Evolutionary conservation across 2,888 invertebrate species (phyloP).

Genomic region (Cryptophagus acutangulus): DNA sequence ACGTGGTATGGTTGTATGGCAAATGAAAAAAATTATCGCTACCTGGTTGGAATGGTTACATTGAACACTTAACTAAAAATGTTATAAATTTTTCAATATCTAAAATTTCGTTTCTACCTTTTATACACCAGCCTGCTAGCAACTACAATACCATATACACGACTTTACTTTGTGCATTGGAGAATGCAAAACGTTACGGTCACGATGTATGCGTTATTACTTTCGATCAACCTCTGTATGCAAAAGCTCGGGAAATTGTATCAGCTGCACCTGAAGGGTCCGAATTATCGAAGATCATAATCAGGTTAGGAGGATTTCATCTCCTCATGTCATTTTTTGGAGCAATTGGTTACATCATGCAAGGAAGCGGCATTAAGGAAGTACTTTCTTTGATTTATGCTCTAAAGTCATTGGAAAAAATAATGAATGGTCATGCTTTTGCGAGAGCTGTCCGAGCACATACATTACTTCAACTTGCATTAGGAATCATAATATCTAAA

Average conservation of each 20-base stretch:
- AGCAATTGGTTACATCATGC: constrained; percentile 25
- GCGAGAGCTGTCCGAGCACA: constrained; percentile 31
- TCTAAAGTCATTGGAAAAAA: constrained; percentile 26
- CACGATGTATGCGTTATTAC: too few relatives aligned
- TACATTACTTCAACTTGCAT: too few relatives aligned
- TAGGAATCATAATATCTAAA: too few relatives aligned
- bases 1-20: constrained; percentile 32
- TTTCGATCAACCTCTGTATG: too few relatives aligned
- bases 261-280: constrained; percentile 14
- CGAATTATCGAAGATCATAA: constrained; percentile 28
- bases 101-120: constrained; percentile 19
- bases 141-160: constrained; percentile 25
- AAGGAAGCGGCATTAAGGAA: constrained; percentile 26
- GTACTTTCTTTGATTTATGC: constrained; percentile 27
- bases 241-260: constrained; percentile 29
- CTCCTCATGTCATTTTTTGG: constrained; percentile 39
- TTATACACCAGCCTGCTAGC: constrained; percentile 21
- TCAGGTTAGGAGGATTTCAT: constrained; percentile 29
- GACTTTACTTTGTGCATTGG: too few relatives aligned
- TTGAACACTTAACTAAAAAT: constrained; percentile 23
- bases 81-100: constrained; percentile 12
- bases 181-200: too few relatives aligned
- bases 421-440: constrained; percentile 31
- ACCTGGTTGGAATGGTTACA: constrained; percentile 19
- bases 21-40: constrained; percentile 21